Evolutionary conservation across 2,797 vertebrate species (phyloP), one percentile per base, ranked within the genome.

Genomic region (Loriculus beryllinus): DNA sequence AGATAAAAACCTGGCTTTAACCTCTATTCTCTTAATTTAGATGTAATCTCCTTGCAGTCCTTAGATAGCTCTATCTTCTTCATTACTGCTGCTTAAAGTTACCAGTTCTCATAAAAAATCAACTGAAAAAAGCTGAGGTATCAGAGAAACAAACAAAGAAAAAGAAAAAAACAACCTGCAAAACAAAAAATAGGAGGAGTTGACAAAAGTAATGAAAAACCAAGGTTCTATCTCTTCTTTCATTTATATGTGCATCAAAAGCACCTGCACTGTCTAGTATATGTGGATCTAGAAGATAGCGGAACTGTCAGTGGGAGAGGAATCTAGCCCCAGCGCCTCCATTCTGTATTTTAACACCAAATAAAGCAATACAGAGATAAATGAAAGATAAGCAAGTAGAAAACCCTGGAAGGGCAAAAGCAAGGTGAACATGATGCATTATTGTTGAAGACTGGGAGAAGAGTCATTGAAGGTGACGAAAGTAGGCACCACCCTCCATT

Each of bases 331-430:
- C 31, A 82, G 88, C 39, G 90, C 3, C 3, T 88, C 56, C 51
- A 71, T 54, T 78, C 69, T 52, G 40, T 74, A 85, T 94, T 92
- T 88, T 80, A 80, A 81, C 80, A 82, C 45, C 84, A 93, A 93
- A 82, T 79, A 95, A 95, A 95, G 78, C 21, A 94, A 48, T 28
- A 48, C 10, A 64, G 45, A 88, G 62, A 57, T 84, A 92, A 93
- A 95, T 39, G 31, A 79, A 95, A 88, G 78, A 85, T 60, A 93
- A 49, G 42, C 48, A 85, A 88, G 68, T 39, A 77, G 52, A 87
- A 96, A 90, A 92, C 26, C 77, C 60, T 82, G 33, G 74, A 82
- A 86, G 82, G 84, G 76, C 71, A 94, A 95, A 86, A 25, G 45
- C 51, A 51, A 67, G 51, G 40, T 90, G 86, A 95, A 90, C n/a